Base-by-base conservation (phyloP, 2,113 vertebrate species). In the Tor tambroides region DNA sequence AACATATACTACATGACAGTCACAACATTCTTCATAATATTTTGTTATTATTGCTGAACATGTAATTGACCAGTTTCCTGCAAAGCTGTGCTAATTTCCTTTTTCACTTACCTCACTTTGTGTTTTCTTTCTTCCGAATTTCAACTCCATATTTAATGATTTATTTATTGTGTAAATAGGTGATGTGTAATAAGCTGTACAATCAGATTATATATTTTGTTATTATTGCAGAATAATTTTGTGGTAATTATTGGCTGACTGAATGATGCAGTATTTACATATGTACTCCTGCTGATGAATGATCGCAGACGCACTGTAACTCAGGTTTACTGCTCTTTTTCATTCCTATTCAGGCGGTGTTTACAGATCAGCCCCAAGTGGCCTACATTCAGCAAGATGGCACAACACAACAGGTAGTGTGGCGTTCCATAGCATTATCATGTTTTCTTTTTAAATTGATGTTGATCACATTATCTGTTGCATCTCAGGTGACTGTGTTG, bases 331-430 rank as follows among this genome's bases (percentile, higher is more conserved):
- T 32, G 12, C 10, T 28, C 11, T 83, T 74, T 85, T 21, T 79
- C 2, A 54, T 5, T 85, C 54, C n/a, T 51, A 65, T 75, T 30
- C 86, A 99, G 98, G 92, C 96, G 85, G 96, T 99, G 85, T 99
- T 99, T 94, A 95, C 97, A 92, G 98, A 99, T 92, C 97, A 98
- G 63, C 96, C 97, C 82, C 98, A 99, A 91, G 97, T 99, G 91
- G 96, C 98, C 46, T 99, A 98, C 6, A 98, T 99, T 86, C 98
- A 99, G 63, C 98, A 99, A 92, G 98, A 99, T 92, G 96, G 97
- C 19, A 96, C 97, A 59, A 95, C 98, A 11, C 98, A 99, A 90
- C 98, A 99, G 97, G 98, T 97, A 92, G 61, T 69, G 56, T 32
- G 28, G 5, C 14, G 5, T 19, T 21, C 8, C 19, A 38, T 51